Evolutionary conservation across 2,797 vertebrate species (phyloP).

Genomic region (Eurystomus glaucurus): DNA sequence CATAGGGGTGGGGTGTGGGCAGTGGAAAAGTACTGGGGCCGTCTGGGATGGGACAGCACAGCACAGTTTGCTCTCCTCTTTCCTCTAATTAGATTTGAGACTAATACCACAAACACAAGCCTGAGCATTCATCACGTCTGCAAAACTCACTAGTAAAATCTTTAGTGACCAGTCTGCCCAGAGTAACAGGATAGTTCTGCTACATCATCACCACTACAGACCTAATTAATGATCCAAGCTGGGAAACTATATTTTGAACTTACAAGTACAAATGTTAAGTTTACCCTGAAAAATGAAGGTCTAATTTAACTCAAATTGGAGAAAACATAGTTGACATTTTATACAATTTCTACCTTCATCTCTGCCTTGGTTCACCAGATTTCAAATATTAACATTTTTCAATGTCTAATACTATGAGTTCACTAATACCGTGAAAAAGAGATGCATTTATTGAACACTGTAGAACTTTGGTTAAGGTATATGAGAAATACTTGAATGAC

Average conservation of each 20-base stretch:
- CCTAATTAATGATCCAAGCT: neutral
- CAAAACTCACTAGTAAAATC: neutral
- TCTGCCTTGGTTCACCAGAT: neutral
- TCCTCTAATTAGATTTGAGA: neutral
- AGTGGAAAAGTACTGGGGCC: neutral
- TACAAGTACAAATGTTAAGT: neutral
- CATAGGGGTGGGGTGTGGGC: fast-evolving
- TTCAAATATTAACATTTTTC: neutral
- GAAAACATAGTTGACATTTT: neutral
- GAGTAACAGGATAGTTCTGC: neutral
- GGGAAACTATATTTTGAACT: neutral
- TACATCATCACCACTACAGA: neutral
- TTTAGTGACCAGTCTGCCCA: neutral
- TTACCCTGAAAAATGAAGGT: neutral
- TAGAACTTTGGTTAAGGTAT: neutral
- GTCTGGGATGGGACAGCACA: neutral
- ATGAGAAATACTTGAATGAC: neutral
- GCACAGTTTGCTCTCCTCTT: neutral
- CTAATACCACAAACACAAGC: neutral
- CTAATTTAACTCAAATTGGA: neutral
- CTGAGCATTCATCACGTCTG: neutral
- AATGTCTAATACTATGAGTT: neutral
- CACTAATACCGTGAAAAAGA: neutral
- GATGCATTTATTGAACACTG: neutral
- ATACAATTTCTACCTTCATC: neutral